phyloP scores from a whole-genome alignment of 2,888 invertebrate species.

The Dendrolimus houi region DNA sequence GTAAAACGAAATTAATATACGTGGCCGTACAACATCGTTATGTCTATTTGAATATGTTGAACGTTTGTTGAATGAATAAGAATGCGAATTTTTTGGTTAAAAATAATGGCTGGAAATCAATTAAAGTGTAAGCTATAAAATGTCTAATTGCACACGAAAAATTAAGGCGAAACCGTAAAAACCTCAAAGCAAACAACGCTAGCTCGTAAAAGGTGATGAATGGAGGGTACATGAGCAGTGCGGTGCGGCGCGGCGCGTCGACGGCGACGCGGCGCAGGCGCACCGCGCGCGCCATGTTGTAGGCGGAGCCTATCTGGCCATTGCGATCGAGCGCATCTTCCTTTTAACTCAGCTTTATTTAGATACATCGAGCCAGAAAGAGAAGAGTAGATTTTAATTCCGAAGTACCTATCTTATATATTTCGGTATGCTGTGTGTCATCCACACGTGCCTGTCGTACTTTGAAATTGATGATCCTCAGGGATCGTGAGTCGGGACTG shows the following conservation, averaged over 20 bases:
- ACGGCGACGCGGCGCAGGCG: conserved; percentile 20
- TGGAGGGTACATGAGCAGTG: conserved; percentile 61
- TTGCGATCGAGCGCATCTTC: conserved; percentile 27
- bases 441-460: conserved; percentile 15
- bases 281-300: conserved; percentile 54
- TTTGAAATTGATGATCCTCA: not conserved
- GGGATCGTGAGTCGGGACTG: not conserved
- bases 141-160: conserved; percentile 48
- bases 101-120: conserved; percentile 34
- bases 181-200: conserved; percentile 50
- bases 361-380: conserved; percentile 37
- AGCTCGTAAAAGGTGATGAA: conserved; percentile 65
- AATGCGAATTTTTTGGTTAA: conserved; percentile 22
- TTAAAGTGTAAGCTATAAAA: conserved; percentile 39
- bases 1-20: no score
- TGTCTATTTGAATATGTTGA: no score
- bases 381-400: conserved; percentile 30
- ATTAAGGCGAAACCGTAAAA: conserved; percentile 62
- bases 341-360: conserved; percentile 27
- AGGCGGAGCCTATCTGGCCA: conserved; percentile 41
- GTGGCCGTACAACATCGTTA: no score
- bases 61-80: no score
- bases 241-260: conserved; percentile 20
- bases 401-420: conserved; percentile 10
- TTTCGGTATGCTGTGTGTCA: conserved; percentile 14